Base-by-base conservation (phyloP, 2,797 vertebrate genomes). In the Myiothlypis coronata region DNA sequence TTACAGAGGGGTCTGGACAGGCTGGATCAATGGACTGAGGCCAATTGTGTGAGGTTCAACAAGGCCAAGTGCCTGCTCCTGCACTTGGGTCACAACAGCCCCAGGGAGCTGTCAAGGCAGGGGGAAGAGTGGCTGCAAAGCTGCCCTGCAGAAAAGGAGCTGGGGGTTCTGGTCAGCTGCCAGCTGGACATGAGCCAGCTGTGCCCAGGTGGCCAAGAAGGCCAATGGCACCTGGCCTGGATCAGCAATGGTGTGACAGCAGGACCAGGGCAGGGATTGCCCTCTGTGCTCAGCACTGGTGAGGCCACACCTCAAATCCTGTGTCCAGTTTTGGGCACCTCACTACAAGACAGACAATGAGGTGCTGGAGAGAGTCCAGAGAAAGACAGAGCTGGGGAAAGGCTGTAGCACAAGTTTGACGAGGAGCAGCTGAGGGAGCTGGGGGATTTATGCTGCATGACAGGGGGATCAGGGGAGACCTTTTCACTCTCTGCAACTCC, bases 281-380 rank as follows among this genome's bases (percentile, higher is more conserved):
- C 4, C 13, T 2, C 9, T 46, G 24, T 24, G 4, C 47, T 44
- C 0, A 0, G 28, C 37, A 15, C 21, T 61, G n/a, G 11, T 44
- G 47, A 44, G 2, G 11, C 6, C 3, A 5, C 7, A 67, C 0
- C n/a, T 28, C 5, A 2, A 39, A 32, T 27, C 9, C 7, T 20
- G 4, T 23, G 47, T 9, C 11, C 47, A 34, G 8, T 72, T 92
- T 37, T 12, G 8, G 28, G 20, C 20, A 0, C 2, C 43, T 50
- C 14, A 20, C 28, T 20, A 10, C 21, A 32, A 11, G 10, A 65
- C 37, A 7, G 52, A 10, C 14, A 43, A 1, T n/a, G 32, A 59
- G 12, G 3, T 6, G 21, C 13, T 91, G 35, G 18, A 50, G 14
- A 0, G 0, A 5, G 9, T 60, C 32, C 59, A 67, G 23, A 77